A percentile compares a stretch with the other conserved stretches of the same genome.
Evolutionary conservation across 2,888 invertebrate genomes (phyloP).

Genomic region (Hoplodrina ambigua): DNA sequence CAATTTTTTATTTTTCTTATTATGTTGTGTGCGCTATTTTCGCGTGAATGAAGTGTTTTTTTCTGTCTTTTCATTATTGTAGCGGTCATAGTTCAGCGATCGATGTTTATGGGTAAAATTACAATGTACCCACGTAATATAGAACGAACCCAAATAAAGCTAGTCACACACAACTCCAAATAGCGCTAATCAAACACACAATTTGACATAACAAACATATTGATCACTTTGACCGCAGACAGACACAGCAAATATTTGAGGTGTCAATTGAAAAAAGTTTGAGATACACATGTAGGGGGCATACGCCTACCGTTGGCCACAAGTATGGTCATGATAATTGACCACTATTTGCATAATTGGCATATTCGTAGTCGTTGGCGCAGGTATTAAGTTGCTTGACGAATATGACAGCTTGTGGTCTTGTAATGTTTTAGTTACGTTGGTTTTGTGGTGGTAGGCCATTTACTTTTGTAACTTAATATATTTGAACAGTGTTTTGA

Average conservation of each 20-base stretch:
- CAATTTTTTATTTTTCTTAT: too few species aligned
- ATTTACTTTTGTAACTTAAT: not conserved
- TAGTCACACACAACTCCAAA: slow-evolving; percentile 18
- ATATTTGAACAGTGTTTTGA: not conserved
- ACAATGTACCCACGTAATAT: too few species aligned
- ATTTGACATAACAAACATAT: slow-evolving; percentile 45
- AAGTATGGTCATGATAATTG: slow-evolving; percentile 64
- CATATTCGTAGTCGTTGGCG: slow-evolving; percentile 62
- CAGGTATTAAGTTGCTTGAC: slow-evolving; percentile 56
- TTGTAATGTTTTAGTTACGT: slow-evolving; percentile 33
- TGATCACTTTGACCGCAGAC: slow-evolving; percentile 50
- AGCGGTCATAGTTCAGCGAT: not conserved
- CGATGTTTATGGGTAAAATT: too few species aligned
- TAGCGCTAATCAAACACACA: slow-evolving; percentile 39
- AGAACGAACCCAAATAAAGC: not conserved
- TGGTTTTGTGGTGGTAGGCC: slow-evolving; percentile 2
- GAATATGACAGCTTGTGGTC: slow-evolving; percentile 56
- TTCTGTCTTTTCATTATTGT: not conserved
- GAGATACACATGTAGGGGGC: slow-evolving; percentile 53
- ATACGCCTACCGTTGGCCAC: slow-evolving; percentile 60
- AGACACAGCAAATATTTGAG: slow-evolving; percentile 51
- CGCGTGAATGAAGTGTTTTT: too few species aligned
- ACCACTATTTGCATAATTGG: slow-evolving; percentile 66
- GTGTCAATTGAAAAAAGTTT: slow-evolving; percentile 63
- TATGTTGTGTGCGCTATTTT: too few species aligned